Percentiles rank a stretch among this genome's conserved stretches.
phyloP scores from a whole-genome alignment of 2,888 invertebrate species.

The Chymomyza caudatula region DNA sequence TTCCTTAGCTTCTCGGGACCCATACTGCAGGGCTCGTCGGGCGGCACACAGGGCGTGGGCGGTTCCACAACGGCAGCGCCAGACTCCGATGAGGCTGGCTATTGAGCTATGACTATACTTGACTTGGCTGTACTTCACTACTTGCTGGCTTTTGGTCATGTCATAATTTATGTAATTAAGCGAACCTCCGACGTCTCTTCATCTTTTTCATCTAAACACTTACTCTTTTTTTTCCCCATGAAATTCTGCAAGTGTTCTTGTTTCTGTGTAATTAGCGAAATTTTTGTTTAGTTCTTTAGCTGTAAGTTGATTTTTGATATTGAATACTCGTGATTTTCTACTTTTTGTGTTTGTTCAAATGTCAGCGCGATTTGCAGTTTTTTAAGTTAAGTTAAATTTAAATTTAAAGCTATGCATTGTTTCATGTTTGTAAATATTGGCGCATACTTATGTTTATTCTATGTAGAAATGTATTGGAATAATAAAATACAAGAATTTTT shows the following conservation, averaged over 20 bases:
- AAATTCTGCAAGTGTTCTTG: slow-evolving; percentile 11
- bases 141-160: not conserved
- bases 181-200: not conserved
- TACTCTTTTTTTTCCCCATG: slow-evolving; percentile 15
- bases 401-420: slow-evolving; percentile 35
- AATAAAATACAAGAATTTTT: slow-evolving; percentile 26
- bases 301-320: slow-evolving; percentile 15
- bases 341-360: slow-evolving; percentile 11
- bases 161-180: slow-evolving; percentile 35
- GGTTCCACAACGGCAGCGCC: slow-evolving; percentile 71
- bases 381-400: slow-evolving; percentile 49
- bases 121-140: slow-evolving; percentile 10
- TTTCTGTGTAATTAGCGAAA: slow-evolving; percentile 25
- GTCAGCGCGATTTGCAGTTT: slow-evolving; percentile 23
- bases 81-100: slow-evolving; percentile 76
- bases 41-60: slow-evolving; percentile 60
- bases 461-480: slow-evolving; percentile 24
- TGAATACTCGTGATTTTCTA: slow-evolving; percentile 24
- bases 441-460: slow-evolving; percentile 40
- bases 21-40: slow-evolving; percentile 77
- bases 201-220: not conserved
- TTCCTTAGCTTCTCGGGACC: slow-evolving; percentile 77
- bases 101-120: slow-evolving; percentile 49
- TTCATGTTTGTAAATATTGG: slow-evolving; percentile 68
- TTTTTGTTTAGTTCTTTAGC: slow-evolving; percentile 39